Conservation (phyloP, 2,797 vertebrate species). For the Microchirus variegatus region DNA sequence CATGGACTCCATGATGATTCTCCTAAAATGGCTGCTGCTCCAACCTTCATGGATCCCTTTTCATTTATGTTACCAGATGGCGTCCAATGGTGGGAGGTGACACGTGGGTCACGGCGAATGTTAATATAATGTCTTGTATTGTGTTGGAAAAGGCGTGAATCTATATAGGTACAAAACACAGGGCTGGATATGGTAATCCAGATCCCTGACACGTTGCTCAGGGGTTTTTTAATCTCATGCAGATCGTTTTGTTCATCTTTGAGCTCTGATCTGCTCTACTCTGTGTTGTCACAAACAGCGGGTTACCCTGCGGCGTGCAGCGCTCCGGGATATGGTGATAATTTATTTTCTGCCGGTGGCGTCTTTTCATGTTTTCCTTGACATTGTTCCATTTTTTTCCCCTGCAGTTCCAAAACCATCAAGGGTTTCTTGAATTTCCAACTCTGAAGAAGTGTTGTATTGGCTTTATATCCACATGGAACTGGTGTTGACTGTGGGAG, state of each 20-base stretch:
- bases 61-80: constrained; percentile 17
- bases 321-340: neutral
- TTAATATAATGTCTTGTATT: neutral
- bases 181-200: neutral
- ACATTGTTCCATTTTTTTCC: no score
- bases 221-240: neutral
- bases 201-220: neutral
- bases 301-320: neutral
- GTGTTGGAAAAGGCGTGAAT: neutral
- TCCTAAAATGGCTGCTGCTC: neutral
- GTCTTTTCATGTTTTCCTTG: no score
- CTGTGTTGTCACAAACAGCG: neutral
- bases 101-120: constrained; percentile 4
- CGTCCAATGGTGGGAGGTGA: neutral
- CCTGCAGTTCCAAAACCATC: no score
- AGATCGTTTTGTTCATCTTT: neutral
- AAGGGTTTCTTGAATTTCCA: no score
- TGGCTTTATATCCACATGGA: no score
- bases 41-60: neutral
- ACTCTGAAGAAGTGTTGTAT: no score
- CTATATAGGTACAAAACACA: neutral
- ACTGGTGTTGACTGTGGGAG: no score
- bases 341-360: no score
- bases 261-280: neutral
- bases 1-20: neutral